Percentiles rank a stretch among this genome's conserved stretches.
Evolutionary conservation across 2,113 vertebrate species (phyloP).

Genomic region (Tympanuchus pallidicinctus): DNA sequence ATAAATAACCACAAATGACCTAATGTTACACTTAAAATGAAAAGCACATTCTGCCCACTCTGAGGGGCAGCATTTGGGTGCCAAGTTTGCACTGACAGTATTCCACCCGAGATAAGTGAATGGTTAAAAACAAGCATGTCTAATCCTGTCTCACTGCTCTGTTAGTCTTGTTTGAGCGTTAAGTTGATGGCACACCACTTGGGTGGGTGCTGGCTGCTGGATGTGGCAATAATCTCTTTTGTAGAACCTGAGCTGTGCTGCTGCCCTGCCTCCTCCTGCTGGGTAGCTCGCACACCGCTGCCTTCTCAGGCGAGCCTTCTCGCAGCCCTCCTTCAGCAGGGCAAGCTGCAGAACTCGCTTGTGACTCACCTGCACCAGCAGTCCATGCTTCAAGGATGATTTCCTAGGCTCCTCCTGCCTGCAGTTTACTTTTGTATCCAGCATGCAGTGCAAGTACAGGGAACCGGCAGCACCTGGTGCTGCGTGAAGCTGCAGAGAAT

Average conservation of each 20-base stretch:
- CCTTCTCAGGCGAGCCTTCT: not conserved
- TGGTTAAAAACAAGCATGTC: conserved; percentile 73
- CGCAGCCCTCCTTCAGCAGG: not conserved
- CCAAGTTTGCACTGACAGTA: conserved; percentile 18
- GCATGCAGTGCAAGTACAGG: not conserved
- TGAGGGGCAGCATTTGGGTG: conserved; percentile 58
- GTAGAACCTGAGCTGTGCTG: not conserved
- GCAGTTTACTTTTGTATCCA: not conserved
- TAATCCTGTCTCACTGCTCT: conserved; percentile 58
- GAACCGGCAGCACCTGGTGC: not conserved
- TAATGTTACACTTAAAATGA: conserved; percentile 17
- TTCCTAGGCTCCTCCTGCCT: not conserved
- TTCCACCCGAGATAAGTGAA: conserved; percentile 53
- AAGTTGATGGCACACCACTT: conserved; percentile 41
- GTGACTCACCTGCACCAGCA: conserved; percentile 8
- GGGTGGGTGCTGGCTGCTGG: conserved; percentile 57
- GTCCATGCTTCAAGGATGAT: not conserved
- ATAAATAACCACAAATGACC: conserved; percentile 51
- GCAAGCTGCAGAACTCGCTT: not conserved
- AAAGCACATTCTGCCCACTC: not conserved
- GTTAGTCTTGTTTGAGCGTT: conserved; percentile 57
- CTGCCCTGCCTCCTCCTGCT: not conserved
- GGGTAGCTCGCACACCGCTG: not conserved
- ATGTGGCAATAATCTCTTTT: conserved; percentile 54
- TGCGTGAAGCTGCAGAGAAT: not conserved